Evolutionary conservation across 1,140 invertebrate genomes (phyloP).

Genomic region (Aphis craccivora): DNA sequence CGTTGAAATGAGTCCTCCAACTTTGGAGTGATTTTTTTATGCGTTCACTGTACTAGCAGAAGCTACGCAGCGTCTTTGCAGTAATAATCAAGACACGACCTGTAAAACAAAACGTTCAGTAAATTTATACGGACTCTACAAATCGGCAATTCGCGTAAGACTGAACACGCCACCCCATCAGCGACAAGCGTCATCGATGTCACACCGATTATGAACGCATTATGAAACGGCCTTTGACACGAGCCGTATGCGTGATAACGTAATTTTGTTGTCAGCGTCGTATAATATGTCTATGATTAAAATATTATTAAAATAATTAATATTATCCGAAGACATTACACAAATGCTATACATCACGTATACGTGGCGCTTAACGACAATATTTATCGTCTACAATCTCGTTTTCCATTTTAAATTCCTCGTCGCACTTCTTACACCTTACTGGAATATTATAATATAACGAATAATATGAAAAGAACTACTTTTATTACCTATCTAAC

Average conservation of each 20-base stretch:
- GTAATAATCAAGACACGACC: not conserved
- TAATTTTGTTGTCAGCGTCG: not conserved
- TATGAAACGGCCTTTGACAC: slow-evolving; percentile 3
- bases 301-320: not conserved
- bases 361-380: not conserved
- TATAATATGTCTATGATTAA: not conserved
- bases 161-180: not conserved
- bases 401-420: not conserved
- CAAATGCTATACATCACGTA: not conserved
- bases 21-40: not conserved
- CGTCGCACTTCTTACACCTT: not conserved
- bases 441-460: too few species aligned
- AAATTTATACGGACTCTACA: not conserved
- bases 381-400: not conserved
- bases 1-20: not conserved
- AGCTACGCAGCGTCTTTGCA: not conserved
- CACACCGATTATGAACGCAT: not conserved
- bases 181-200: not conserved
- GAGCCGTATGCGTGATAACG: not conserved
- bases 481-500: too few species aligned
- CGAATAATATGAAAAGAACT: too few species aligned
- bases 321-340: not conserved
- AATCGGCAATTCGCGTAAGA: not conserved
- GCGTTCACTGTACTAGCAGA: not conserved
- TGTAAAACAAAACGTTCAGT: not conserved